Base-by-base conservation (phyloP, 2,113 vertebrate species). In the Deroptyus accipitrinus region DNA sequence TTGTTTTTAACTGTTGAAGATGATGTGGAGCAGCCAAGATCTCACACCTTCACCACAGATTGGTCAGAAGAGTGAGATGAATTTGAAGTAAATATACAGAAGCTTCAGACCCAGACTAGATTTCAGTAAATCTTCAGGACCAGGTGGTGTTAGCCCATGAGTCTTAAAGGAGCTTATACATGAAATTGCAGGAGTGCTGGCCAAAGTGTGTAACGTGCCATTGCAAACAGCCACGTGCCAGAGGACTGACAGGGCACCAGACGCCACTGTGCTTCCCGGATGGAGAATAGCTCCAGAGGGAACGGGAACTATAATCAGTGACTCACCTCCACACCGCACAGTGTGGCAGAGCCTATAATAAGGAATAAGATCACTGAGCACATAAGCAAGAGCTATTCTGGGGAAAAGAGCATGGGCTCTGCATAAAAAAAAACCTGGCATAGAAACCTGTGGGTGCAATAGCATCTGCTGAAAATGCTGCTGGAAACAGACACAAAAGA, bases 221-320 rank as follows among this genome's bases (percentile, higher is more conserved):
- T 9, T 11, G 46, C 42, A 24, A 42, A n/a, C 7, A 61, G 42
- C 25, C 28, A 33, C 1, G 0, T 24, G 12, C 22, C 1, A 0
- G 27, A 63, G 42, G 33, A 31, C 24, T 27, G 31, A 54, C 59
- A 33, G n/a, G 1, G 7, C 49, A 37, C 9, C 70, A 51, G 80
- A 31, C 64, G 62, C 30, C 37, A 1, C 39, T 27, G 57, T 2
- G 30, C 42, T 82, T 31, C 31, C 48, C 0, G 0, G 33, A 12
- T 30, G 42, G 8, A 30, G 7, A 80, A 28, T 1, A 0, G 4
- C 49, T 83, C 44, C 1, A 0, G 20, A 69, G 59, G 18, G 30
- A 55, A 67, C 0, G 0, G 39, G 46, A 63, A 15, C 31, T 48
- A 13, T 0, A 0, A 9, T 20, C 24, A 20, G n/a, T 3, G 37